Conservation (phyloP, 2,113 vertebrate genomes). For the Chloroceryle aenea region DNA sequence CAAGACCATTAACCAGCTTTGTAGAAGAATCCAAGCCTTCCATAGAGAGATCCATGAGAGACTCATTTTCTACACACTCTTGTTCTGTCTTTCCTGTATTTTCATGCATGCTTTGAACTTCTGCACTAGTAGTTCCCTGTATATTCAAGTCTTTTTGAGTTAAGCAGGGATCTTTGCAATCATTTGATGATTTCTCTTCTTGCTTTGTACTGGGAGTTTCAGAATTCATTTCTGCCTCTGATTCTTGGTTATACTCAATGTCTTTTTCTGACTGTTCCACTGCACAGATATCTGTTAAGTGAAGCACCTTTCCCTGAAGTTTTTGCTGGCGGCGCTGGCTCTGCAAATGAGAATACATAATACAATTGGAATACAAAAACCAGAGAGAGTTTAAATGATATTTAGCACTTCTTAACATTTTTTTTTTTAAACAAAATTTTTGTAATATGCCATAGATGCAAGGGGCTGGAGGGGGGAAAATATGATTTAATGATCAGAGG, state of each 20-base stretch:
- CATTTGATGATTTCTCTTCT: slow-evolving; percentile 26
- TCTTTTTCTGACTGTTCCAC: slow-evolving; percentile 44
- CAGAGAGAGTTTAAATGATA: not conserved
- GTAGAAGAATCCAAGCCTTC: not conserved
- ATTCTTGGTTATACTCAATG: not conserved
- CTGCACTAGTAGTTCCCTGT: slow-evolving; percentile 8
- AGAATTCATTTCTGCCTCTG: slow-evolving; percentile 41
- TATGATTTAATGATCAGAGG: not conserved
- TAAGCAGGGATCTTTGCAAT: slow-evolving; percentile 3
- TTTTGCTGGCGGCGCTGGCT: slow-evolving; percentile 90
- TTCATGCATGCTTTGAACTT: slow-evolving; percentile 25
- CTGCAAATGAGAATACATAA: slow-evolving; percentile 69
- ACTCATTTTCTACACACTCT: not conserved
- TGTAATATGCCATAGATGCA: not conserved
- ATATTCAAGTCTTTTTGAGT: slow-evolving; percentile 17
- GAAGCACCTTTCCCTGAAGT: slow-evolving; percentile 77
- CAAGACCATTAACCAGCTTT: slow-evolving; percentile 45
- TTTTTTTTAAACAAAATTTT: not conserved
- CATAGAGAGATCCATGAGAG: not conserved
- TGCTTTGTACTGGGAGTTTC: slow-evolving; percentile 22
- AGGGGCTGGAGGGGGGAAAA: not conserved
- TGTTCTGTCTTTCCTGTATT: slow-evolving; percentile 16
- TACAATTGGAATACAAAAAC: not conserved
- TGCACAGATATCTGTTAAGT: slow-evolving; percentile 41
- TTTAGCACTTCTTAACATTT: not conserved